These are phyloP conservation scores for human DNA, from an alignment of 2,113 vertebrate genomes.

Conservation along the genomic window GRCh38 chr11:127406501-127407000, in stretches of 20 bases:
- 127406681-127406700: background rate
- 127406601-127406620: background rate
- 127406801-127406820: too few relatives aligned
- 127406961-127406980: background rate
- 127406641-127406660: background rate
- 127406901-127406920: background rate
- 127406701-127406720: background rate
- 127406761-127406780: too few relatives aligned
- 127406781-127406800: too few relatives aligned
- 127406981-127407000: background rate
- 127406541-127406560: background rate
- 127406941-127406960: background rate
- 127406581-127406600: background rate
- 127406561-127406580: background rate
- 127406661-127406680: background rate
- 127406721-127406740: background rate
- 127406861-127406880: background rate
- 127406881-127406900: background rate
- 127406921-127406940: too few relatives aligned
- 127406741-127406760: too few relatives aligned
- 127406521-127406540: background rate
- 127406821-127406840: too few relatives aligned
- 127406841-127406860: background rate
- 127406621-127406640: background rate
- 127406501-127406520: too few relatives aligned